These are phyloP conservation scores for Gallinago nigripennis DNA, from an alignment of 2,797 vertebrate species.

Conservation along the genomic window DNA sequence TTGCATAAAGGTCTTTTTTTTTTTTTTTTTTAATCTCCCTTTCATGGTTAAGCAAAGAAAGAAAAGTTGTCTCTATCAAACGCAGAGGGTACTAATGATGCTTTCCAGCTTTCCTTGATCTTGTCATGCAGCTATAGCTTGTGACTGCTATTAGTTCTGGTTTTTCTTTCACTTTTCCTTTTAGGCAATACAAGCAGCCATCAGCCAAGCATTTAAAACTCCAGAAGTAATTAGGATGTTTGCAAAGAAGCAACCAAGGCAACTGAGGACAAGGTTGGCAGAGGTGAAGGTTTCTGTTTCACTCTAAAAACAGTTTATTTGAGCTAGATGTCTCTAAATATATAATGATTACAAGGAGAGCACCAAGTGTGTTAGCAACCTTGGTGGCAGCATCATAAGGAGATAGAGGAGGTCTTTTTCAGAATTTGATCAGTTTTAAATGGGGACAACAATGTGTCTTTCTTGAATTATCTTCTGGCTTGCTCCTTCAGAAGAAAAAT, in stretches of 20 bases:
- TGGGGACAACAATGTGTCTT: neutral
- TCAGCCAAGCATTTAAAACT: constrained; percentile 98
- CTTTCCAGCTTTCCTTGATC: neutral
- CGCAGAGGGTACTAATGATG: neutral
- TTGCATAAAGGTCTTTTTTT: neutral
- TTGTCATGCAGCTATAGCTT: neutral
- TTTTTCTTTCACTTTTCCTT: constrained; percentile 25
- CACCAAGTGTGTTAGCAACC: neutral
- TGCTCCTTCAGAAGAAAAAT: neutral
- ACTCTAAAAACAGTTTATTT: neutral
- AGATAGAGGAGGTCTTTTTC: neutral
- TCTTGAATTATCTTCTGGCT: neutral
- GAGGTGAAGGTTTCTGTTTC: constrained; percentile 82
- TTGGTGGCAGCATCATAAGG: neutral
- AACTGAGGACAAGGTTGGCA: constrained; percentile 90
- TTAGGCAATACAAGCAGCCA: constrained; percentile 96
- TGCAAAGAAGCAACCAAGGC: constrained; percentile 97
- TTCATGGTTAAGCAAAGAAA: neutral
- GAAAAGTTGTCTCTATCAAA: neutral
- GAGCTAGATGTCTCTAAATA: neutral
- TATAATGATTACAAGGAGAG: neutral
- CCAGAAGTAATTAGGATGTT: constrained; percentile 97
- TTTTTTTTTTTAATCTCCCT: neutral
- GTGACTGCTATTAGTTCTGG: neutral
- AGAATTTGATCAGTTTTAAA: neutral